Percentiles rank a stretch among this genome's conserved stretches.
These are phyloP conservation scores for Anoplius nigerrimus DNA, from an alignment of 2,888 invertebrate genomes.

Conservation along the genomic window DNA sequence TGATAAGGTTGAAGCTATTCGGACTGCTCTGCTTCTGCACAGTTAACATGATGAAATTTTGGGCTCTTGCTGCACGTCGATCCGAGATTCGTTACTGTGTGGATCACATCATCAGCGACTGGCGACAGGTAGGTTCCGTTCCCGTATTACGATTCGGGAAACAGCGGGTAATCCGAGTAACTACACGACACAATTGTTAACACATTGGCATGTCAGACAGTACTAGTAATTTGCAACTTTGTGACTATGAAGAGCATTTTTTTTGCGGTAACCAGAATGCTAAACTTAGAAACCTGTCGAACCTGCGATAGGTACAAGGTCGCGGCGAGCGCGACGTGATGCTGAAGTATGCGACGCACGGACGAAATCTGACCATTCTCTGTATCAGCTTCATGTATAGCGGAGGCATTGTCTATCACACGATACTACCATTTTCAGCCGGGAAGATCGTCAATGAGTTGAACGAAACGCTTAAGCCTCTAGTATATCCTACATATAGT, in stretches of 20 bases:
- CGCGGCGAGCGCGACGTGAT: slow-evolving; percentile 46
- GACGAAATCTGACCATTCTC: slow-evolving; percentile 38
- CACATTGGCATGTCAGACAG: too few species aligned
- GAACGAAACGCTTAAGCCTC: slow-evolving; percentile 8
- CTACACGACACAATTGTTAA: too few species aligned
- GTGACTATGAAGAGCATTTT: too few species aligned
- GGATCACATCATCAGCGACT: slow-evolving; percentile 46
- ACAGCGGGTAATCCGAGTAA: too few species aligned
- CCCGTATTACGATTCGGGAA: too few species aligned
- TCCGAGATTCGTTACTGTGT: slow-evolving; percentile 40
- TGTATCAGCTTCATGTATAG: slow-evolving; percentile 42
- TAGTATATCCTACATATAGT: slow-evolving; percentile 22
- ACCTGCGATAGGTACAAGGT: slow-evolving; percentile 18
- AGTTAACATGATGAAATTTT: slow-evolving; percentile 60
- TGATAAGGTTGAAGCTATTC: slow-evolving; percentile 45
- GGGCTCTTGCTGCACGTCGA: slow-evolving; percentile 33
- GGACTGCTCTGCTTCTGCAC: slow-evolving; percentile 56
- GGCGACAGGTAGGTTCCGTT: slow-evolving; percentile 32
- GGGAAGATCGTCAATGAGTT: slow-evolving; percentile 19
- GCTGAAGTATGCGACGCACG: slow-evolving; percentile 46
- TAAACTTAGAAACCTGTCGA: slow-evolving; percentile 31
- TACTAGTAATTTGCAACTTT: too few species aligned
- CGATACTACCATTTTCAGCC: slow-evolving; percentile 11
- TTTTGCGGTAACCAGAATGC: slow-evolving; percentile 10
- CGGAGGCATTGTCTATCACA: slow-evolving; percentile 18